Evolutionary conservation across 35 echinoderm and acorn worm genomes (phyloP), one percentile per base, ranked within the genome.

Genomic region (Heliocidaris tuberculata): DNA sequence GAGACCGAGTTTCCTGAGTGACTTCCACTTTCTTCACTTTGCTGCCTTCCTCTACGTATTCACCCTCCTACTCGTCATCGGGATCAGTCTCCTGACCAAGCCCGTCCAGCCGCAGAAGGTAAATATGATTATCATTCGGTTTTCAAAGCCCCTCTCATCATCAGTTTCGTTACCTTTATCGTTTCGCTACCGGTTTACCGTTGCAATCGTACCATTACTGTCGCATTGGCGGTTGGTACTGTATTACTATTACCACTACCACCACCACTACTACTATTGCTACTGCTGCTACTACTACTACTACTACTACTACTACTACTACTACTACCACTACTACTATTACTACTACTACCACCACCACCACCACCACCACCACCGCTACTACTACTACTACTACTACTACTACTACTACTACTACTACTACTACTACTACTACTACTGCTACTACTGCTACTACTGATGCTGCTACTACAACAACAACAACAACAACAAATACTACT

Each of bases 11-110:
- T 47, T 98, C 9, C 27, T 98, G 2, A 88, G 47, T 6, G 71
- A 98, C 49, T 95, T 97, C 86, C 97, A 98, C 60, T 98, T 93
- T 32, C 96, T 98, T 3, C 95, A 98, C 88, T 98, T 98, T 94
- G 97, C 96, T 30, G 90, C 95, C 17, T 93, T 97, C 31, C 92
- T 97, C 47, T 98, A 97, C 88, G 90, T 47, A 7, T 47, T 95
- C 24, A 78, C 94, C 13, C 35, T 92, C 7, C 90, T 97, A 9
- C 85, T 92, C 32, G 97, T 94, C 29, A 93, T 97, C 31, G 92
- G 94, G 13, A 92, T 98, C 30, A 98, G 97, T 92, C 56, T 98
- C 48, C 48, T 97, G 90, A 98, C 97, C 15, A 48, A 96, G 35
- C 95, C 92, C 0, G 86, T 97, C n/a, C 93, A 93, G 52, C 85